A percentile compares a stretch with the other conserved stretches of the same genome.
Evolutionary conservation across 2,113 vertebrate species (phyloP).

Genomic region (Notiomystis cincta): DNA sequence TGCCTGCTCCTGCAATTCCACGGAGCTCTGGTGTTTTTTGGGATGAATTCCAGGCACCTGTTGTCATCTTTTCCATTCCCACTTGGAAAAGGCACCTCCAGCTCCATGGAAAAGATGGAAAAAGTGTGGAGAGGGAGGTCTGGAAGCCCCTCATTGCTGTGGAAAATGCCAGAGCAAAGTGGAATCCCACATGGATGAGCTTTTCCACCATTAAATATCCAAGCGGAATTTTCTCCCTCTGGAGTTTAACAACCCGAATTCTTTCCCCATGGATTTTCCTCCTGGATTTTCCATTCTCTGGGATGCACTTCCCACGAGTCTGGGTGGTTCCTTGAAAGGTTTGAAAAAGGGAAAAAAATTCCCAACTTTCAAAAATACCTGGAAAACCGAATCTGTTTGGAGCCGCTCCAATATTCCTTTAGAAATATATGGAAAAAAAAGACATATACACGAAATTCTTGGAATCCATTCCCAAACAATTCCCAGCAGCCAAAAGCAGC

Average conservation of each 20-base stretch:
- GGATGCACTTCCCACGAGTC: neutral
- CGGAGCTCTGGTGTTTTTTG: neutral
- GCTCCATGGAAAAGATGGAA: neutral
- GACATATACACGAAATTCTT: neutral
- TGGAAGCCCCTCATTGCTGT: neutral
- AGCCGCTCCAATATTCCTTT: neutral
- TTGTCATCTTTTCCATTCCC: neutral
- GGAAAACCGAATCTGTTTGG: neutral
- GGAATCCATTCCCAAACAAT: neutral
- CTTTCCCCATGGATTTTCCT: neutral
- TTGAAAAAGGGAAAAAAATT: neutral
- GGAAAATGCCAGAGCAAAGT: neutral
- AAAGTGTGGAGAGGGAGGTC: neutral
- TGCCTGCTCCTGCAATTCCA: neutral
- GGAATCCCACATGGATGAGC: neutral
- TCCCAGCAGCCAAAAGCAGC: neutral
- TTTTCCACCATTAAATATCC: neutral
- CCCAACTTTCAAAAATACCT: neutral
- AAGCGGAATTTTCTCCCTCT: neutral
- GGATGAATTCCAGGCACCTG: neutral
- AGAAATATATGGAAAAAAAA: neutral
- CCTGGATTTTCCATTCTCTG: slow-evolving; percentile 19
- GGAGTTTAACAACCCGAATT: neutral
- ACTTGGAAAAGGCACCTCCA: neutral
- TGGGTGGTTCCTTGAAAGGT: neutral